These are phyloP conservation scores for Nycteola revayana DNA, from an alignment of 2,888 invertebrate species.

Conservation along the genomic window DNA sequence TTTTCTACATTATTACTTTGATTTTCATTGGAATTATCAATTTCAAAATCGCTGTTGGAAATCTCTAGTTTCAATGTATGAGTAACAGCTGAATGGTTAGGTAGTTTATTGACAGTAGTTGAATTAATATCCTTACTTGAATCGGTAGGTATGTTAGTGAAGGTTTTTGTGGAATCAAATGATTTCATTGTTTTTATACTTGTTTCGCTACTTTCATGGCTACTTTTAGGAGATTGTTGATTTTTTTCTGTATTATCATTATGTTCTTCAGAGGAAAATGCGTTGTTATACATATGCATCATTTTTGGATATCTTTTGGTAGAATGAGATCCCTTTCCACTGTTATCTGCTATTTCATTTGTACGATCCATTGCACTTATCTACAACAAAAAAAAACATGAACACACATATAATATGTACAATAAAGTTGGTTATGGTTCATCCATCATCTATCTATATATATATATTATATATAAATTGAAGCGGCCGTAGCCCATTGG, in stretches of 20 bases:
- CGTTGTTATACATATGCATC: constrained; percentile 39
- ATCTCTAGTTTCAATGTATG: no score
- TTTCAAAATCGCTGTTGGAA: no score
- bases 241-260: constrained; percentile 35
- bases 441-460: no score
- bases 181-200: constrained; percentile 15
- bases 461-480: no score
- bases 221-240: constrained; percentile 26
- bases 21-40: no score
- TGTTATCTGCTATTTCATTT: constrained; percentile 13
- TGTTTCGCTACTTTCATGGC: background rate
- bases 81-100: no score
- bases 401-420: background rate
- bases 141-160: constrained; percentile 16
- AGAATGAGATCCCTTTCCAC: constrained; percentile 22
- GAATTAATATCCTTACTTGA: no score
- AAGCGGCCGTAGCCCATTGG: no score
- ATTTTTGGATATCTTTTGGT: constrained; percentile 25
- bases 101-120: no score
- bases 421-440: no score
- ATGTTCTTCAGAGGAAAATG: constrained; percentile 42
- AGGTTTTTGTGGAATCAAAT: constrained; percentile 27
- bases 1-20: no score
- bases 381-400: constrained; percentile 20
- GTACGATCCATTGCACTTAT: constrained; percentile 25